Percentiles rank a stretch among this genome's conserved stretches.
phyloP scores from a whole-genome alignment of 2,113 vertebrate genomes.

The Euleptes europaea region DNA sequence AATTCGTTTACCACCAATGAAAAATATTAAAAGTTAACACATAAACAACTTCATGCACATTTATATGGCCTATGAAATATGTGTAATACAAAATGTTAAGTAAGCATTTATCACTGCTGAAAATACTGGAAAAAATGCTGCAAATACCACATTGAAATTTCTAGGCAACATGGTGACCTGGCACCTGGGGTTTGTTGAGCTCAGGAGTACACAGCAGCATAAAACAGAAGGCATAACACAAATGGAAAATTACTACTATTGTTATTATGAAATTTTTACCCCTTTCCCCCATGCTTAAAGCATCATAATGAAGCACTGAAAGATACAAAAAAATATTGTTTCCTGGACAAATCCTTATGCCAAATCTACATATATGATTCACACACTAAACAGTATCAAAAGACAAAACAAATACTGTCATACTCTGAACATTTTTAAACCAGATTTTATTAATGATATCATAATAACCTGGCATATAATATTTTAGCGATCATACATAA shows the following conservation, averaged over 20 bases:
- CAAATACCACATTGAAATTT: too few relatives aligned
- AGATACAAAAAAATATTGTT: neutral
- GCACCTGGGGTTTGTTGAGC: too few relatives aligned
- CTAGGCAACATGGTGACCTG: too few relatives aligned
- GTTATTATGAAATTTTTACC: neutral
- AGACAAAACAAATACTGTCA: neutral
- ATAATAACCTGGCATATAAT: neutral
- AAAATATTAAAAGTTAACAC: too few relatives aligned
- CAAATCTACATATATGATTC: neutral
- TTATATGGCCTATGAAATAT: too few relatives aligned
- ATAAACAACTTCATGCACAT: too few relatives aligned
- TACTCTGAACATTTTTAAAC: neutral
- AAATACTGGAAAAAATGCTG: too few relatives aligned
- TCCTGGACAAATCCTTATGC: neutral
- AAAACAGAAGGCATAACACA: neutral
- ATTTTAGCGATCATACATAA: neutral
- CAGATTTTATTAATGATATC: neutral
- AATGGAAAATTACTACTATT: neutral
- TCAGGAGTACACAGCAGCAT: neutral
- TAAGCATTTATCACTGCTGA: too few relatives aligned
- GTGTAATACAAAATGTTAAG: too few relatives aligned
- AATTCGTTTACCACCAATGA: too few relatives aligned
- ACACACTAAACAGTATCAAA: neutral
- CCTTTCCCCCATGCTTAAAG: neutral
- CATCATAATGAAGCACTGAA: neutral